phyloP scores from a whole-genome alignment of 1,140 invertebrate genomes.

The Bicyclus anynana region DNA sequence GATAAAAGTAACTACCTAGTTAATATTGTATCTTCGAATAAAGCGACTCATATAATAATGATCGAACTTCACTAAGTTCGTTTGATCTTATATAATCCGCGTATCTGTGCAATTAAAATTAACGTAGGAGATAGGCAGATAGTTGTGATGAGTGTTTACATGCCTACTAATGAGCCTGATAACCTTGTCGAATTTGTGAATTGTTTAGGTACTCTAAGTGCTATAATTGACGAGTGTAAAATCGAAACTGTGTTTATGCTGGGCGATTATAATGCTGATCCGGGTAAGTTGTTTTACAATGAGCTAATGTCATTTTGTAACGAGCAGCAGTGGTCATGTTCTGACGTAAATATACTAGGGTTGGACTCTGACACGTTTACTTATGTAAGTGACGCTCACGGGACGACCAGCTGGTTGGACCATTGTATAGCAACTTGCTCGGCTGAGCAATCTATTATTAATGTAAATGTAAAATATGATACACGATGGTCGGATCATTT shows the following conservation, averaged over 20 bases:
- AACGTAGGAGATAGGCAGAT: constrained; percentile 14
- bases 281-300: constrained; percentile 16
- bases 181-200: constrained; percentile 29
- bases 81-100: too few relatives aligned
- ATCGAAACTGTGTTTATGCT: constrained; percentile 20
- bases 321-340: neutral
- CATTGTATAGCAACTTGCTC: constrained; percentile 8
- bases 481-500: constrained; percentile 12
- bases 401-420: constrained; percentile 11
- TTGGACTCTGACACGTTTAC: constrained; percentile 5
- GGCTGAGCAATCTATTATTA: neutral
- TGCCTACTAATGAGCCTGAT: constrained; percentile 19
- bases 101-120: constrained; percentile 24
- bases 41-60: too few relatives aligned
- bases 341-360: constrained; percentile 1
- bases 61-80: too few relatives aligned
- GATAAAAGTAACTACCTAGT: too few relatives aligned
- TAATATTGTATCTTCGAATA: too few relatives aligned
- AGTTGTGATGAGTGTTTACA: constrained; percentile 32
- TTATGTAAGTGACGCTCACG: constrained; percentile 14
- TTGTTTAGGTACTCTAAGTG: constrained; percentile 24
- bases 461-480: constrained; percentile 2
- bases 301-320: constrained; percentile 20
- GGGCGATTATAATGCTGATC: constrained; percentile 29
- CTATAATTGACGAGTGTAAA: constrained; percentile 19